A percentile compares a stretch with the other conserved stretches of the same genome.
Conservation (phyloP, 2,113 vertebrate genomes). For the Actenoides hombroni region DNA sequence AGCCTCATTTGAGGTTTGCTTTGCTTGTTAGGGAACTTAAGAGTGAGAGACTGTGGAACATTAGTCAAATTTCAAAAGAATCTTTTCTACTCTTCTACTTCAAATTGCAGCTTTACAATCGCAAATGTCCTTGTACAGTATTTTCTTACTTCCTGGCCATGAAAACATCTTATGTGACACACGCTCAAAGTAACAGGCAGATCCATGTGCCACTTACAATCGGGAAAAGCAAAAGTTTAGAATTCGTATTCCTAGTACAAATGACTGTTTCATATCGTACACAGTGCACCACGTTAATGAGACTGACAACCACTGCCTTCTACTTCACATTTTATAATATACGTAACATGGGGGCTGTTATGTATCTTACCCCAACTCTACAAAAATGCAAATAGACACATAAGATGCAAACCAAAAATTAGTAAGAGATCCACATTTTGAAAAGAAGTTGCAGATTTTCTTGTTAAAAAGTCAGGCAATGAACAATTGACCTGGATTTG, state of each 20-base stretch:
- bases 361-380: accelerated
- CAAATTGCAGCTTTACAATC: not conserved
- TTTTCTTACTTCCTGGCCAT: not conserved
- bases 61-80: not conserved
- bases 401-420: not conserved
- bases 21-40: not conserved
- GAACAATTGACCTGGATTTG: not conserved
- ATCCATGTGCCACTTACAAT: not conserved
- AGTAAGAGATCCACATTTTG: not conserved
- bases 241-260: not conserved
- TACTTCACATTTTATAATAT: not conserved
- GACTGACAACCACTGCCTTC: not conserved
- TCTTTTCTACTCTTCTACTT: not conserved
- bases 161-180: not conserved
- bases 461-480: not conserved
- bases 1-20: not conserved
- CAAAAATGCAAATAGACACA: not conserved
- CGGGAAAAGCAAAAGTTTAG: not conserved
- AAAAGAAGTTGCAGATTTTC: not conserved
- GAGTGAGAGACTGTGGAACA: not conserved
- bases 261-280: not conserved
- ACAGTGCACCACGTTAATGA: not conserved
- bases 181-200: not conserved
- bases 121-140: not conserved
- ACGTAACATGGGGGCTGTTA: not conserved